These are phyloP conservation scores for Synanceia verrucosa DNA, from an alignment of 2,797 vertebrate species.

Conservation along the genomic window DNA sequence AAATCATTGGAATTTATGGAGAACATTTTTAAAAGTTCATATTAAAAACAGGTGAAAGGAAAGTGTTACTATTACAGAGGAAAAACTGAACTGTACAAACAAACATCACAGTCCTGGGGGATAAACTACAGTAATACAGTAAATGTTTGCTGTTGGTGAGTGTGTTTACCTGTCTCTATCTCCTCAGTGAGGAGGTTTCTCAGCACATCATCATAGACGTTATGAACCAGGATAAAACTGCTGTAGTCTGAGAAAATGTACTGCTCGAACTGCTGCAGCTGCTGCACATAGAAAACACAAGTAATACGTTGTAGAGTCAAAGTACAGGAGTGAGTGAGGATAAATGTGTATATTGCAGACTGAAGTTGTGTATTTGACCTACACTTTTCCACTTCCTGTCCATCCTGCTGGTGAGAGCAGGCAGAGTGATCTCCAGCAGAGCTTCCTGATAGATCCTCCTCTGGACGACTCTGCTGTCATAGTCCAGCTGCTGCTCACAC, in stretches of 20 bases:
- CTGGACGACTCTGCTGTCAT: conserved; percentile 91
- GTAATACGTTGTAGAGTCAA: neutral
- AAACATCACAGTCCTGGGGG: accelerated
- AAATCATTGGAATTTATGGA: neutral
- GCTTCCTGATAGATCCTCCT: conserved; percentile 91
- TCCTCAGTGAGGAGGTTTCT: conserved; percentile 84
- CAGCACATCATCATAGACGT: conserved; percentile 90
- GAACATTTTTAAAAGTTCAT: neutral
- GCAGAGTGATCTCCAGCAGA: conserved; percentile 89
- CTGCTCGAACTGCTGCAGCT: conserved; percentile 91
- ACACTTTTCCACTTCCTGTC: conserved; percentile 88
- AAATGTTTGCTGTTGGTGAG: neutral
- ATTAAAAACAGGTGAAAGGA: too few relatives aligned
- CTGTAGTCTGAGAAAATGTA: conserved; percentile 92
- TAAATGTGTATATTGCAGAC: neutral
- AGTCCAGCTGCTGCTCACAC: conserved; percentile 90
- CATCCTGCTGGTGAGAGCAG: conserved; percentile 86
- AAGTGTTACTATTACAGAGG: too few relatives aligned
- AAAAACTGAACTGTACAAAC: neutral
- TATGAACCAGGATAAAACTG: conserved; percentile 89
- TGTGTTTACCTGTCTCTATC: conserved; percentile 86
- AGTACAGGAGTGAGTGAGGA: neutral
- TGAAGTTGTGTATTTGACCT: conserved; percentile 22
- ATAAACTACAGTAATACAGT: neutral
- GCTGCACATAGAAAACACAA: conserved; percentile 71